Evolutionary conservation across 1,140 invertebrate species (phyloP).

Genomic region (Propsilocerus akamusi): DNA sequence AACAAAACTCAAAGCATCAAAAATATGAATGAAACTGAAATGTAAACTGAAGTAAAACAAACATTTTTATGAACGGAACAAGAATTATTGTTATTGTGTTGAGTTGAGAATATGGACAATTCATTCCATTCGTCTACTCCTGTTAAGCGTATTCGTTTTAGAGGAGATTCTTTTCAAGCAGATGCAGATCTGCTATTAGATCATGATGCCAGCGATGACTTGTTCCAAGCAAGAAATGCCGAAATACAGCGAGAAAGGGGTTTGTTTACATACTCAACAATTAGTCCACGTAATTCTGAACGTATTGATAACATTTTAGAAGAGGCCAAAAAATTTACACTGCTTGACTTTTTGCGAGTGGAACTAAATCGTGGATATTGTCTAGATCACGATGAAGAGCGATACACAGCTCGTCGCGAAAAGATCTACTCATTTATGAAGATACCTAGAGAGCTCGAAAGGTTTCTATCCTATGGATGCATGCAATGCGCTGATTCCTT

Average conservation of each 20-base stretch:
- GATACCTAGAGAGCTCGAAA: constrained; percentile 83
- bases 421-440: constrained; percentile 96
- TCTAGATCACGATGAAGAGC: constrained; percentile 82
- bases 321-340: constrained; percentile 29
- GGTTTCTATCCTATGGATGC: constrained; percentile 92
- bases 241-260: constrained; percentile 2
- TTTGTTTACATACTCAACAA: constrained; percentile 5
- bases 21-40: too few relatives aligned
- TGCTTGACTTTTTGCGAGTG: constrained; percentile 58
- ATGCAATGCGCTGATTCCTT: constrained; percentile 97
- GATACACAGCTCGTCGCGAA: constrained; percentile 79
- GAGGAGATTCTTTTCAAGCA: neutral
- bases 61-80: too few relatives aligned
- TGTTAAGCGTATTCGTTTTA: neutral
- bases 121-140: neutral
- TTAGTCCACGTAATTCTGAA: neutral
- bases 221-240: neutral
- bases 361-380: constrained; percentile 84
- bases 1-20: too few relatives aligned
- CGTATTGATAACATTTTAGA: constrained; percentile 15
- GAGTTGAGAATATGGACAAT: too few relatives aligned
- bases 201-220: neutral
- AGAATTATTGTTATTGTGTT: too few relatives aligned
- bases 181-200: neutral
- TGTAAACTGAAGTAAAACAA: too few relatives aligned